Base-by-base conservation (phyloP, 2,797 vertebrate species). In the Coluber constrictor region DNA sequence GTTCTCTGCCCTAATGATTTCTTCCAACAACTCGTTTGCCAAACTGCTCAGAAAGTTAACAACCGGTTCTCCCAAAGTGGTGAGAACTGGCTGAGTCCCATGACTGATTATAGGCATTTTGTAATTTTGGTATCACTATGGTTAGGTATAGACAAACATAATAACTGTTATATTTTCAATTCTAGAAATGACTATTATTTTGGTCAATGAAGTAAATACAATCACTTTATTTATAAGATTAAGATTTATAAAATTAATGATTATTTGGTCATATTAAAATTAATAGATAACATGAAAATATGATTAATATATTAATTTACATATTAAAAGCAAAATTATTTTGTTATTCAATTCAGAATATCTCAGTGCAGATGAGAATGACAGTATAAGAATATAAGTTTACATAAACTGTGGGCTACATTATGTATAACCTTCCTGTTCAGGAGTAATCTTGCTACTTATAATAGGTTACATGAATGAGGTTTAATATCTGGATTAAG, bases 221-320 rank as follows among this genome's bases (percentile, higher is more conserved):
- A 94, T 27, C 92, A 88, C 94, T 93, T 74, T 94, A 94, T 95
- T 97, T 96, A 93, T 91, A 95, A 94, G 91, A 96, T 95, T 95
- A 60, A 15, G 47, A 94, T 95, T 97, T 96, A 93, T 91, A 95
- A 94, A 91, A 96, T 95, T 95, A 60, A 15, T 95, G 96, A 96
- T 90, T 94, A 54, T 95, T 94, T 96, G 94, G 95, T 95, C 96
- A 95, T 70, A 61, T 93, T 89, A 87, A 89, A 25, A 32, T 56
- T 94, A 86, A 29, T 90, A 51, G 93, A 95, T 94, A 94, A 95
- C 91, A 94, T 79, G 43, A 88, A 93, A 94, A 93, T 55, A 92
- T 89, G 92, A 43, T 93, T 96, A 93, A 93, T 92, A 59, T 90
- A 94, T 92, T 92, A 92, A 51, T 90, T 96, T 92, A 86, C 90